Percentiles rank a stretch among this genome's conserved stretches.
These are phyloP conservation scores for Anarsia innoxiella DNA, from an alignment of 2,888 invertebrate genomes.

Conservation along the genomic window DNA sequence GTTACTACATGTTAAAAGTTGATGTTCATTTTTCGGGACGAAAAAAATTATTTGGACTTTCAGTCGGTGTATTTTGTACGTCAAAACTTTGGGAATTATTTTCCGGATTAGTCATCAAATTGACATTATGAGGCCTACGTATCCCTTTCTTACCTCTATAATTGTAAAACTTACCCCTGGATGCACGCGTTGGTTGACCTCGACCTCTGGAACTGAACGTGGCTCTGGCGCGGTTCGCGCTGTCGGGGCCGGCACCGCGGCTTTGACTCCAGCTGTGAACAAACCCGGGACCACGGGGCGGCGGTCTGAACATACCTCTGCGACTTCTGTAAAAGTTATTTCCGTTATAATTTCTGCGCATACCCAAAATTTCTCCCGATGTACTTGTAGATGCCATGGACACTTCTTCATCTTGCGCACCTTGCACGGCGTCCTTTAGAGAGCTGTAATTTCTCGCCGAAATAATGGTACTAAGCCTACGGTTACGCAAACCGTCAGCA, in stretches of 20 bases:
- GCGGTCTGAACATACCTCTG: no score
- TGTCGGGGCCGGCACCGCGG: neutral
- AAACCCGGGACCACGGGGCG: no score
- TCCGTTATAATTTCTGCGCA: neutral
- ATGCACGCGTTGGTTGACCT: no score
- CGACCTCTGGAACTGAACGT: no score
- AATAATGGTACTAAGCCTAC: slow-evolving; percentile 12
- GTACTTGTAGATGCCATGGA: neutral
- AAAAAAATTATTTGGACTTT: slow-evolving; percentile 12
- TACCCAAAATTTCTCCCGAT: neutral
- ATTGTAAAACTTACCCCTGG: no score
- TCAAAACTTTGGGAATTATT: no score
- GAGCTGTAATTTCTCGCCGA: no score
- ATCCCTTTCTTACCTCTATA: no score
- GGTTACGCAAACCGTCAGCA: slow-evolving; percentile 14
- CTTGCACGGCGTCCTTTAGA: slow-evolving; percentile 15
- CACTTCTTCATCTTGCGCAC: slow-evolving; percentile 12
- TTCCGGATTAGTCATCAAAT: neutral
- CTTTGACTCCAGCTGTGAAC: neutral
- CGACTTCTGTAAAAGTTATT: neutral
- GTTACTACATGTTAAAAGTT: slow-evolving; percentile 5
- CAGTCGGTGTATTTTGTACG: neutral
- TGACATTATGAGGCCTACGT: no score
- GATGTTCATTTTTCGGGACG: slow-evolving; percentile 11
- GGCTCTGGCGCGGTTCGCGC: neutral